A percentile compares a stretch with the other conserved stretches of the same genome.
These are phyloP conservation scores for Channa maculata DNA, from an alignment of 2,113 vertebrate genomes.

Conservation along the genomic window DNA sequence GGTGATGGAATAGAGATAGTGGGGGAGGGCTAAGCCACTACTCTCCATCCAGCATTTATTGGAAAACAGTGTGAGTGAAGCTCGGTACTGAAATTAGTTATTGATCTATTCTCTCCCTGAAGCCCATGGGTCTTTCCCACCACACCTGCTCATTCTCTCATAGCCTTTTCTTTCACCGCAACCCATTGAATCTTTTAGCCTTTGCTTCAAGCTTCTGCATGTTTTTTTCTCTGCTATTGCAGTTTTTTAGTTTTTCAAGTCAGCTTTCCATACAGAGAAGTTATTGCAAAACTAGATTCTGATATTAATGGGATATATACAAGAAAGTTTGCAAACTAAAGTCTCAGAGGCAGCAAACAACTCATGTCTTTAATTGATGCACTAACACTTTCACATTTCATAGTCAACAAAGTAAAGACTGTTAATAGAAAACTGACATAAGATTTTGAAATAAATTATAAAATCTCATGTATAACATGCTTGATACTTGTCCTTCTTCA, in stretches of 20 bases:
- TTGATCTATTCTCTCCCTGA: constrained; percentile 83
- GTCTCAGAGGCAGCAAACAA: too few relatives aligned
- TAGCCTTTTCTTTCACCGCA: constrained; percentile 61
- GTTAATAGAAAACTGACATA: background rate
- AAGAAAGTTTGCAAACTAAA: constrained; percentile 4
- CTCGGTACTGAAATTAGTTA: constrained; percentile 85
- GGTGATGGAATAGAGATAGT: constrained; percentile 75
- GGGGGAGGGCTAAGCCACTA: constrained; percentile 71
- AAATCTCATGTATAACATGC: too few relatives aligned
- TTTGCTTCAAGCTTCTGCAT: constrained; percentile 31
- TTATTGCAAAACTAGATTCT: constrained; percentile 1
- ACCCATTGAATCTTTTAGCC: constrained; percentile 46
- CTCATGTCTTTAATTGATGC: background rate
- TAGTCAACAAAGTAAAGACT: background rate
- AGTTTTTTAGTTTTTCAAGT: constrained; percentile 16
- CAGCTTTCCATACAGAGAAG: background rate
- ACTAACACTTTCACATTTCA: background rate
- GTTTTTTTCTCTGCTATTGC: constrained; percentile 26
- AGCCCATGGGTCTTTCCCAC: constrained; percentile 79
- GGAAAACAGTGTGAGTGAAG: constrained; percentile 82
- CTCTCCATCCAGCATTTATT: constrained; percentile 82
- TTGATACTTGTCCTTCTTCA: too few relatives aligned
- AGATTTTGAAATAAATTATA: too few relatives aligned
- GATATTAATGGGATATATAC: background rate
- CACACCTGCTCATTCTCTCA: constrained; percentile 78